Evolutionary conservation across 2,888 invertebrate genomes (phyloP).

Genomic region (Limnephilus marmoratus): DNA sequence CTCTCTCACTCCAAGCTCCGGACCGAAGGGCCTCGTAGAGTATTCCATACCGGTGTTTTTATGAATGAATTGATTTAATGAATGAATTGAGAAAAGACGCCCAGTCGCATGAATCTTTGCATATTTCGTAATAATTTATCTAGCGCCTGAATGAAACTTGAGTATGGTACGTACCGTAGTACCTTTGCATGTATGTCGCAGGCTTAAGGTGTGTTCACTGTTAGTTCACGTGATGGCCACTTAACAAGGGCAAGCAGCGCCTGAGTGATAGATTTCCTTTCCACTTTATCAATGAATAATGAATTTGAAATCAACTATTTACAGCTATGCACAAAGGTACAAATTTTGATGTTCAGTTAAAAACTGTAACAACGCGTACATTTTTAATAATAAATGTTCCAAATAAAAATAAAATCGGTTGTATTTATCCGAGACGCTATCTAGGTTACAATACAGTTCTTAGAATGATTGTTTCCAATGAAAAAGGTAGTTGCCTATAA

Average conservation of each 20-base stretch:
- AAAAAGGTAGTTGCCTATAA: too few species aligned
- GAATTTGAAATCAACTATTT: background rate
- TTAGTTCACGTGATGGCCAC: background rate
- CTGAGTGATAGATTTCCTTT: background rate
- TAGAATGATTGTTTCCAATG: too few species aligned
- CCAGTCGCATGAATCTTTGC: constrained; percentile 54
- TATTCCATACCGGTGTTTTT: constrained; percentile 60
- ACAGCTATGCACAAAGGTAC: background rate
- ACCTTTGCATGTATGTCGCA: background rate
- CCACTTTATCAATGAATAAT: background rate
- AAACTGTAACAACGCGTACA: background rate
- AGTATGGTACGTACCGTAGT: constrained; percentile 11
- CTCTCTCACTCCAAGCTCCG: constrained; percentile 29
- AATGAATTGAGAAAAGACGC: constrained; percentile 65
- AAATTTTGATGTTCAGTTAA: background rate
- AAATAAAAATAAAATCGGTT: too few species aligned
- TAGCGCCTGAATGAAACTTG: constrained; percentile 60
- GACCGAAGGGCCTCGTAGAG: constrained; percentile 47
- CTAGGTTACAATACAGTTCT: too few species aligned
- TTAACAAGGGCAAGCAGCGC: background rate
- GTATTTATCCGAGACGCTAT: too few species aligned
- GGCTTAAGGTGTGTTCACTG: background rate
- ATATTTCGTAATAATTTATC: constrained; percentile 65
- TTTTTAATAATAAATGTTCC: background rate
- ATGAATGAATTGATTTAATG: constrained; percentile 66